Conservation (phyloP, 2,888 invertebrate species). For the Stenurella melanura region DNA sequence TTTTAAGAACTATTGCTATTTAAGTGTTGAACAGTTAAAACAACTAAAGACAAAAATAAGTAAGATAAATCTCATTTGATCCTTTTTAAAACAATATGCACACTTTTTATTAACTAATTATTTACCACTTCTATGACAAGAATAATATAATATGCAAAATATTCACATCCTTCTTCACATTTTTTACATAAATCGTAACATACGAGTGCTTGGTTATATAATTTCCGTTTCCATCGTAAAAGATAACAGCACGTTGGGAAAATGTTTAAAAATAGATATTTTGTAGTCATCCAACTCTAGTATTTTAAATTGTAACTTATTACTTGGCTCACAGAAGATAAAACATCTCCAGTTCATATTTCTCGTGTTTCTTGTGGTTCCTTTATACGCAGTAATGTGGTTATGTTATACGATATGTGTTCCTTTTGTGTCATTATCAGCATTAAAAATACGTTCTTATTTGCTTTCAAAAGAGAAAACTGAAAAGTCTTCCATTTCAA, state of each 20-base stretch:
- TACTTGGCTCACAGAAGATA: not conserved
- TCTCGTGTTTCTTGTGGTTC: slow-evolving; percentile 1
- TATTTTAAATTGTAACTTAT: slow-evolving; percentile 2
- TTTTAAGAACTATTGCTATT: too few species aligned
- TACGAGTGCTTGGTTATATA: too few species aligned
- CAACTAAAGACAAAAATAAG: too few species aligned
- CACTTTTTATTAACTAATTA: too few species aligned
- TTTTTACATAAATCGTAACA: too few species aligned
- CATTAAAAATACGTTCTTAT: slow-evolving; percentile 13
- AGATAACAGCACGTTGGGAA: not conserved
- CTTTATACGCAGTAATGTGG: slow-evolving; percentile 22
- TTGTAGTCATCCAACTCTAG: not conserved
- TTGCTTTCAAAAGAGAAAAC: slow-evolving; percentile 4
- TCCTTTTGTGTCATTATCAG: slow-evolving; percentile 26
- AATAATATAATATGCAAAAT: too few species aligned
- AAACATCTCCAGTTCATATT: slow-evolving; percentile 17
- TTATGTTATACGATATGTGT: slow-evolving; percentile 29
- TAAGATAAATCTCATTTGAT: too few species aligned
- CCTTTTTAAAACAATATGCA: too few species aligned
- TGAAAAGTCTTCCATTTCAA: not conserved
- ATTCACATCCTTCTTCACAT: too few species aligned
- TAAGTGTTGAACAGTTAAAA: too few species aligned
- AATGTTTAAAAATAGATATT: not conserved
- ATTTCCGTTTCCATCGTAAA: not conserved
- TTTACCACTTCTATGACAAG: too few species aligned